Base-by-base conservation (phyloP, 1,140 invertebrate species). In the Lordiphosa collinella region DNA sequence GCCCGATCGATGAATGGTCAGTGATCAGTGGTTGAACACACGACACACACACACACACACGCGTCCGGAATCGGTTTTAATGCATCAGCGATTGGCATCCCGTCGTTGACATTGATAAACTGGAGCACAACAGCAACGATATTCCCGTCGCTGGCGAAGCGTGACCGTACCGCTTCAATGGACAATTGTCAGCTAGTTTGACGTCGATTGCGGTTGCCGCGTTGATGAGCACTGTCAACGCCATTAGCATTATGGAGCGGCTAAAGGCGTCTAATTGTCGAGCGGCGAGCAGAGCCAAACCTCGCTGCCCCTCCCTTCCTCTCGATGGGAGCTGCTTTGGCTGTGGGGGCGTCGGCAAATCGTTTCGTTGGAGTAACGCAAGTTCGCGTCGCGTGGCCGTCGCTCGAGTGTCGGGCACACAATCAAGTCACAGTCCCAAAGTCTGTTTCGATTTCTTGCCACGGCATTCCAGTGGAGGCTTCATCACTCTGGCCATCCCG, bases 191-290 rank as follows among this genome's bases (percentile, higher is more conserved):
- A 44, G 53, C 53, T 52, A 43, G 48, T 16, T 44, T 18, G 59
- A 66, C 58, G 68, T 68, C 57, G 48, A 61, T 61, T 73, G 64
- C 74, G 80, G 64, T 85, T 57, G 50, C 70, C 69, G 54, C 69
- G 56, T 51, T 63, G 70, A 79, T 76, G 79, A 68, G 66, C 64
- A 70, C 74, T 86, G 85, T 87, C 86, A 87, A 82, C 86, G 86
- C 86, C 85, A 87, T 79, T 86, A 86, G 86, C 72, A 86, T 79
- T 86, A 86, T 82, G 75, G 75, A 64, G 56, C 67, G 52, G 40
- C 65, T 86, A 78, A 86, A 82, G 78, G 72, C 72, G 82, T 78
- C 84, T 87, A 86, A 87, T 86, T 84, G 76, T 64, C 55, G 41
- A 18, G n/a, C n/a, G n/a, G n/a, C n/a, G n/a, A n/a, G n/a, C n/a